Evolutionary conservation across 2,888 invertebrate species (phyloP), one percentile per base, ranked within the genome.

Genomic region (Petrolisthes manimaculis): DNA sequence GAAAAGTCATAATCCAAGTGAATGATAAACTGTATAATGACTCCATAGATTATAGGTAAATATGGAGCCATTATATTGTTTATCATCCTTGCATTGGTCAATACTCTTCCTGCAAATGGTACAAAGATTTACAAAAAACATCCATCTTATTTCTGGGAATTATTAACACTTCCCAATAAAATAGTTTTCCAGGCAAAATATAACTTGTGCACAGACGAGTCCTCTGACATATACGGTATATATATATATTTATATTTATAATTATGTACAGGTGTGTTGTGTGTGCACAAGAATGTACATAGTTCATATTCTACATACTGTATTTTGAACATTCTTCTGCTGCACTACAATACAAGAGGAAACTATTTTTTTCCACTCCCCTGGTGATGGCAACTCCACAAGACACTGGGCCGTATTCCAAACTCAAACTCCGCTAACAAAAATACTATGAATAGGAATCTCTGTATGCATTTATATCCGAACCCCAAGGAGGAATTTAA

Each of bases 241-340:
- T n/a, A 71, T 4, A 71, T 71, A 71, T 71, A 71, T 84, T 56
- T 84, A 84, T 53, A 83, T 77, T 77, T 77, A 61, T 84, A 84
- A 54, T 74, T 84, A 83, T 69, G 80, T 84, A 83, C 74, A 83
- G n/a, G 54, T 79, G 71, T 80, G 24, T 80, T 86, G 86, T 80
- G 81, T 86, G 81, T 86, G 78, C 86, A 86, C 74, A 75, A 86
- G 83, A 83, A 86, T 69, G 56, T 67, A 67, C 21, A 53, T 21
- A 61, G 53, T 83, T 24, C 14, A 61, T 77, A 78, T 24, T 83
- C 77, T 83, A 80, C 87, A 80, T 84, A 54, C 56, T 69, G 83
- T 53, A 84, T 71, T 71, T 54, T 71, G 56, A 79, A 79, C 83
- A 88, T 54, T 79, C 61, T 77, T 55, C 53, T 71, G 56, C 83